A percentile compares a stretch with the other conserved stretches of the same genome.
Conservation (phyloP, 2,888 invertebrate species). For the Bellardia pandia region DNA sequence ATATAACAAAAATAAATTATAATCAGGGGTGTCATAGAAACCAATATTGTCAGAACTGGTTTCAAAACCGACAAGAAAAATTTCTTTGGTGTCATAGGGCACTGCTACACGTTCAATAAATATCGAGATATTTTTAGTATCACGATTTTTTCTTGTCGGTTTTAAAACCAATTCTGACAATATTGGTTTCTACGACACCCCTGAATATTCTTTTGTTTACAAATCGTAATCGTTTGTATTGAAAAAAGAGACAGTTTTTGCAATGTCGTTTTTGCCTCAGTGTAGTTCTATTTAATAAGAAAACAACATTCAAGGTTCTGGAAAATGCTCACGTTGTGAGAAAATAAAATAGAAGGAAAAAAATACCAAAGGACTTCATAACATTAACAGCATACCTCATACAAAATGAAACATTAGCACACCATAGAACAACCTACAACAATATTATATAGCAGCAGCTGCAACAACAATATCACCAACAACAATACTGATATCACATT, state of each 20-base stretch:
- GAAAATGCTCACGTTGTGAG: not conserved
- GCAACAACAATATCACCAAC: not conserved
- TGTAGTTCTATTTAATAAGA: not conserved
- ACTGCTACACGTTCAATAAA: too few species aligned
- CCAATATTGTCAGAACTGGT: too few species aligned
- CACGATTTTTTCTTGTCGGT: too few species aligned
- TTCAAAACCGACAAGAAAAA: too few species aligned
- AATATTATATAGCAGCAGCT: slow-evolving; percentile 8
- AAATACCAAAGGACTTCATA: slow-evolving; percentile 53
- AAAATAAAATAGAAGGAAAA: not conserved
- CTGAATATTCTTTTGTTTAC: too few species aligned
- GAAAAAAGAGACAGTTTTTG: not conserved
- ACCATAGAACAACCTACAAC: slow-evolving; percentile 13
- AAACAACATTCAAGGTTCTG: not conserved
- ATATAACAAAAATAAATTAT: too few species aligned
- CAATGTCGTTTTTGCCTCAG: not conserved
- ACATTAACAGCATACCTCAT: slow-evolving; percentile 44
- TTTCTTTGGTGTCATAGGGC: too few species aligned
- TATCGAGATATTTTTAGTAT: too few species aligned
- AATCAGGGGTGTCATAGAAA: too few species aligned
- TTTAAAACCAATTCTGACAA: too few species aligned
- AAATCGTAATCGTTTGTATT: too few species aligned
- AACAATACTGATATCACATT: not conserved
- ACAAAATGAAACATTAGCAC: slow-evolving; percentile 47
- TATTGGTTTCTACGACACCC: too few species aligned